phyloP scores from a whole-genome alignment of 2,113 vertebrate species.

The Amblyopsis rosae region DNA sequence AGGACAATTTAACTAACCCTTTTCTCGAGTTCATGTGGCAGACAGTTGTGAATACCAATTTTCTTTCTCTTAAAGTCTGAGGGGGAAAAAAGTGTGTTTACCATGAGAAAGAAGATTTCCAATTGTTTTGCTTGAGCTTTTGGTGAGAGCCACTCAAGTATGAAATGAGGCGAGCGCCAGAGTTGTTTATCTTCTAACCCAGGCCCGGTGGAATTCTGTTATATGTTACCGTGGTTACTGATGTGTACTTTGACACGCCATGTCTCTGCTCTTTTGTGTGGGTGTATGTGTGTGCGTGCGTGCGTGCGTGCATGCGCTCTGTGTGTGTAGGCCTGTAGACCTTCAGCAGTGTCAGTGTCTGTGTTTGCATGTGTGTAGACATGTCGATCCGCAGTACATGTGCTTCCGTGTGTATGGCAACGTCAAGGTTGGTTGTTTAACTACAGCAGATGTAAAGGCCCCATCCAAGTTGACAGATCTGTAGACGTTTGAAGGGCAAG shows the following conservation, averaged over 20 bases:
- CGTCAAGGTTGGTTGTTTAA: too few relatives aligned
- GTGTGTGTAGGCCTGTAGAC: neutral
- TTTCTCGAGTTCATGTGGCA: constrained; percentile 17
- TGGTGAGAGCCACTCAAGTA: constrained; percentile 49
- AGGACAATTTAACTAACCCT: constrained; percentile 43
- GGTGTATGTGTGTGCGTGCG: neutral
- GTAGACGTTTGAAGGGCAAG: constrained; percentile 51
- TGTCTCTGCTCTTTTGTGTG: neutral
- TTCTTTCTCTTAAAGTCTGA: constrained; percentile 46
- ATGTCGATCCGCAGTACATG: too few relatives aligned
- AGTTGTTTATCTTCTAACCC: constrained; percentile 60
- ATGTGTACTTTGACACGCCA: constrained; percentile 27
- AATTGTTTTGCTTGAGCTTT: constrained; percentile 58
- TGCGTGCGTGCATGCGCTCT: neutral
- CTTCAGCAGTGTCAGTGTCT: neutral
- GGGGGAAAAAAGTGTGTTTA: constrained; percentile 43
- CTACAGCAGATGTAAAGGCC: constrained; percentile 13
- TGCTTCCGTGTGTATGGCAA: too few relatives aligned
- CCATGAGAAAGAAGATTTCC: constrained; percentile 36
- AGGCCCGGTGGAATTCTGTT: constrained; percentile 50
- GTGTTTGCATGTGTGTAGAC: neutral
- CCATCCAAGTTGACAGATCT: constrained; percentile 43
- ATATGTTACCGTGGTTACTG: constrained; percentile 40
- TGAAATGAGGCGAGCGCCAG: constrained; percentile 61
- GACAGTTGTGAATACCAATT: constrained; percentile 46